These are phyloP conservation scores for Sebastes schlegelii DNA, from an alignment of 2,113 vertebrate genomes.

Conservation along the genomic window DNA sequence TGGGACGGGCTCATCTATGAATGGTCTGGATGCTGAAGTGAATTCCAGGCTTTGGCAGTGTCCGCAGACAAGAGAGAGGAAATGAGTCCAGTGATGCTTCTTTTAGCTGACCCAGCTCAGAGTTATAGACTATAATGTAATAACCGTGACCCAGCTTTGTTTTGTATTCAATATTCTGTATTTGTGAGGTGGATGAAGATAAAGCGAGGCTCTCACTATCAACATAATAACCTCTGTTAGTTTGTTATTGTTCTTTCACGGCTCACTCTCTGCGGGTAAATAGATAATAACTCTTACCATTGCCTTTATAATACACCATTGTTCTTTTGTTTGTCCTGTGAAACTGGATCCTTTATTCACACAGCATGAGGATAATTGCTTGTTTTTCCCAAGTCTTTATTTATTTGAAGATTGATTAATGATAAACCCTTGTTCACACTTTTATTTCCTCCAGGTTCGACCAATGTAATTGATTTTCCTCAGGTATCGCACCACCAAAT, in stretches of 20 bases:
- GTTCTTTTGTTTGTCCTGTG: not conserved
- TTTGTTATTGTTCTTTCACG: not conserved
- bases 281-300: not conserved
- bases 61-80: slow-evolving; percentile 64
- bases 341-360: not conserved
- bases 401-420: not conserved
- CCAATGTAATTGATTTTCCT: not conserved
- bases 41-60: slow-evolving; percentile 71
- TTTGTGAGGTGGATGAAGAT: not conserved
- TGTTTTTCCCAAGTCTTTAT: not conserved
- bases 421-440: not conserved
- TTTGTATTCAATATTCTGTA: slow-evolving; percentile 33
- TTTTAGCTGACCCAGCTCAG: slow-evolving; percentile 80
- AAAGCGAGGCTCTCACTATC: not conserved
- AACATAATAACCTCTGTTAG: not conserved
- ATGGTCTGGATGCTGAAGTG: slow-evolving; percentile 67
- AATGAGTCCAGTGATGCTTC: slow-evolving; percentile 76
- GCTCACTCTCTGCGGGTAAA: not conserved
- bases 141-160: slow-evolving; percentile 61
- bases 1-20: slow-evolving; percentile 66
- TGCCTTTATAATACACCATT: not conserved
- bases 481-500: not conserved
- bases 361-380: not conserved
- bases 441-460: not conserved
- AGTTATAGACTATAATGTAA: slow-evolving; percentile 64